Evolutionary conservation across 2,113 vertebrate species (phyloP).

Genomic region (Pyxicephalus adspersus): DNA sequence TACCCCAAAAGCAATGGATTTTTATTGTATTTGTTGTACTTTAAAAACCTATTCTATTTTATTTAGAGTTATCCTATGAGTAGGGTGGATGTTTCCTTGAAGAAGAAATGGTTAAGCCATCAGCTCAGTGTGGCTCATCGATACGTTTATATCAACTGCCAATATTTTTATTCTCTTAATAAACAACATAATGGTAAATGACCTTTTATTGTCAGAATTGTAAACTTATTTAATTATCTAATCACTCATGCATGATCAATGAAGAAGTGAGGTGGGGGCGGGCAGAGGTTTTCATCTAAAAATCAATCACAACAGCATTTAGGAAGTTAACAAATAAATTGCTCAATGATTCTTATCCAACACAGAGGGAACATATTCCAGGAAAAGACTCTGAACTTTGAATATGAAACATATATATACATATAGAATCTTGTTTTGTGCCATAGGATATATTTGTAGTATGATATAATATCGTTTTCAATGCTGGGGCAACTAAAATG

Average conservation of each 20-base stretch:
- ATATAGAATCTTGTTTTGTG: no score
- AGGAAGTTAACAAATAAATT: background rate
- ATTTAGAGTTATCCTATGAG: no score
- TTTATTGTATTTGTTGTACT: no score
- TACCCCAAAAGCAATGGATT: no score
- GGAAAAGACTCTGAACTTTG: background rate
- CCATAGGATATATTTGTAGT: no score
- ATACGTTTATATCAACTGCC: constrained; percentile 26
- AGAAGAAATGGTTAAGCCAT: background rate
- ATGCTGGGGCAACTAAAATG: no score
- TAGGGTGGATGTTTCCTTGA: background rate
- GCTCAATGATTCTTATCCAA: background rate
- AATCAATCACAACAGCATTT: constrained; percentile 18
- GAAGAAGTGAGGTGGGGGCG: background rate
- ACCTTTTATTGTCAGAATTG: constrained; percentile 44
- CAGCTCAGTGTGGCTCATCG: background rate
- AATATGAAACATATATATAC: no score
- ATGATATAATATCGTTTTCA: no score
- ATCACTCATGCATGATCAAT: constrained; percentile 26
- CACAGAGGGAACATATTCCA: background rate
- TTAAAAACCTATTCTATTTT: no score
- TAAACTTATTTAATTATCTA: constrained; percentile 42
- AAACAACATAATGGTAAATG: constrained; percentile 36
- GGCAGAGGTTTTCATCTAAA: background rate
- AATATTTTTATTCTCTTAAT: constrained; percentile 41